Base-by-base conservation (phyloP, 2,113 vertebrate genomes). In the Speoplatyrhinus poulsoni region DNA sequence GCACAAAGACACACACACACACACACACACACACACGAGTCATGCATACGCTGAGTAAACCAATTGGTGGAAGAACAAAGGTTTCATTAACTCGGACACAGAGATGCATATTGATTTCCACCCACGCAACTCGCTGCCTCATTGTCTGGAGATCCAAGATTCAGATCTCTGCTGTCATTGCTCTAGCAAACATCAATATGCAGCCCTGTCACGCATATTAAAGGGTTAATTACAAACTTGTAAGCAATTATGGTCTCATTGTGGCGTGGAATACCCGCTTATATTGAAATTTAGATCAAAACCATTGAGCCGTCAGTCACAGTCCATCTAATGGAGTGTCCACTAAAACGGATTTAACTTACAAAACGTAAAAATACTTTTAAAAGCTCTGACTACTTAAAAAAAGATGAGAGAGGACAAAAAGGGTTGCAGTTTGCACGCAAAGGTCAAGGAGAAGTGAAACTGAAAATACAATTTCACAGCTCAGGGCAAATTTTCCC, bases 221-320 rank as follows among this genome's bases (percentile, higher is more conserved):
- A 84, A 77, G 82, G 81, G 83, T 88, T 86, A 85, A 88, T 90
- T 84, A 79, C 77, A 68, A 76, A 82, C 83, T 84, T 87, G 84
- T 85, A 82, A 75, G 80, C 79, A 76, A 85, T 88, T 85, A 84
- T 74, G 84, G 62, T 72, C 65, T 75, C 81, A 82, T 81, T 75
- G 70, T 66, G 65, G 66, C 75, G 65, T 54, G 74, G 57, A 67
- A 73, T 69, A 53, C 60, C 49, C 77, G 1, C 32, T 32, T 8
- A 53, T 70, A 85, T 82, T 80, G 65, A 50, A 82, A 72, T 82
- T 72, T 76, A 69, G 54, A 85, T 77, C 32, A 70, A 72, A 79
- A 71, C 58, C 53, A 65, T 65, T 67, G 46, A 68, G 70, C 26
- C 11, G n/a, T 78, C 72, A 32, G 16, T 58, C 46, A 69, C 10